Conservation (phyloP, 2,888 invertebrate species). For the Oligia latruncula region DNA sequence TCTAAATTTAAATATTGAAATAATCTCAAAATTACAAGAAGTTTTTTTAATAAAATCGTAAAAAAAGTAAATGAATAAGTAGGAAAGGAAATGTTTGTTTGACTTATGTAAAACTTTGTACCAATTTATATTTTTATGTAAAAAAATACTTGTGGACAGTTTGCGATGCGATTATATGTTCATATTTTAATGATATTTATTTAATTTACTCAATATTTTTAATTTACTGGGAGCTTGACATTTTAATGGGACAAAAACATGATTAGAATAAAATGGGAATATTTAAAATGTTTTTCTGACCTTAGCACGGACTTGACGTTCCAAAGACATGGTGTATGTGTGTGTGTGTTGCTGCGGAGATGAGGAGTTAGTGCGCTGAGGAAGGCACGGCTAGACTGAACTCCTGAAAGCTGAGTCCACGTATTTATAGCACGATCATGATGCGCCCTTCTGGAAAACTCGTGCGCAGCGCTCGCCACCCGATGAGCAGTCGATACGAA, state of each 20-base stretch:
- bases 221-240: not conserved
- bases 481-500: slow-evolving; percentile 77
- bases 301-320: slow-evolving; percentile 97
- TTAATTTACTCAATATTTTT: not conserved
- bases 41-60: not conserved
- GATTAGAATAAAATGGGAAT: slow-evolving; percentile 26
- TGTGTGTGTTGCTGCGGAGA: slow-evolving; percentile 73
- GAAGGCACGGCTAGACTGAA: slow-evolving; percentile 87
- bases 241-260: not conserved
- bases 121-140: not conserved
- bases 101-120: not conserved
- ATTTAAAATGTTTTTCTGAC: slow-evolving; percentile 85
- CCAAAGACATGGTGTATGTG: slow-evolving; percentile 94
- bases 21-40: not conserved
- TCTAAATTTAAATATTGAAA: not conserved
- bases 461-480: slow-evolving; percentile 75
- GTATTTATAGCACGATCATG: slow-evolving; percentile 87
- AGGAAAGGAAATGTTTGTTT: not conserved
- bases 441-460: slow-evolving; percentile 88
- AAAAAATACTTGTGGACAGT: not conserved
- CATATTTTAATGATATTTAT: not conserved
- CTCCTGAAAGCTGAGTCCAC: slow-evolving; percentile 83
- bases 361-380: slow-evolving; percentile 79
- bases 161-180: no score
- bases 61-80: not conserved